Base-by-base conservation (phyloP, 2,797 vertebrate species). In the Paedocypris micromegethes region DNA sequence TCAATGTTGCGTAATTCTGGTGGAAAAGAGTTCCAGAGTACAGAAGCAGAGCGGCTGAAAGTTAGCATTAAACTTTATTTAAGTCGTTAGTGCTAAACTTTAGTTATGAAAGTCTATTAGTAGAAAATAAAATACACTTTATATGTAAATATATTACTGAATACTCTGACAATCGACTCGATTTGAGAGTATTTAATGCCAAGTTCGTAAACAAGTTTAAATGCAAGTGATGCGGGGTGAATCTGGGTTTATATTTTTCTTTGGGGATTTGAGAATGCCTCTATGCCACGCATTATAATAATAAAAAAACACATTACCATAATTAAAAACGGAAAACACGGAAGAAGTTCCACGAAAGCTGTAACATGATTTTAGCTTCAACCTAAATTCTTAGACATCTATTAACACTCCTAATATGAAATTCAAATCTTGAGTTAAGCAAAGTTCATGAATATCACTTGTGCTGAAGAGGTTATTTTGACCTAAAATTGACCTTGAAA, bases 271-370 rank as follows among this genome's bases (percentile, higher is more conserved):
- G 64, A 56, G 48, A 45, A 23, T 38, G 53, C 44, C 55, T 41
- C 46, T 72, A 75, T 64, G 5, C 50, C 51, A 9, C 45, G 51
- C 65, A 72, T 72, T 72, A 68, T 64, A 55, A 55, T 64, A 68
- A 54, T 68, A 40, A 76, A 70, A 68, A 68, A 70, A 54, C 47
- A 53, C 47, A 68, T 69, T 72, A 71, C 49, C 68, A 74, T 72
- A 77, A 68, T 62, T 62, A 66, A 61, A 62, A 61, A 63, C 70
- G 57, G 49, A 71, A 67, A 64, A 73, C 54, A 23, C 23, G 23
- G 23, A 23, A 23, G 23, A 23, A 23, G 23, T 23, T 23, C 23
- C 23, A 23, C 23, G 23, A 23, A 23, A 23, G 23, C 23, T 23
- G 23, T 23, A 23, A 23, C 23, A 41, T 68, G 73, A 50, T 47